Evolutionary conservation across 2,113 vertebrate species (phyloP), one percentile per base, ranked within the genome.

Genomic region (Podilymbus podiceps): DNA sequence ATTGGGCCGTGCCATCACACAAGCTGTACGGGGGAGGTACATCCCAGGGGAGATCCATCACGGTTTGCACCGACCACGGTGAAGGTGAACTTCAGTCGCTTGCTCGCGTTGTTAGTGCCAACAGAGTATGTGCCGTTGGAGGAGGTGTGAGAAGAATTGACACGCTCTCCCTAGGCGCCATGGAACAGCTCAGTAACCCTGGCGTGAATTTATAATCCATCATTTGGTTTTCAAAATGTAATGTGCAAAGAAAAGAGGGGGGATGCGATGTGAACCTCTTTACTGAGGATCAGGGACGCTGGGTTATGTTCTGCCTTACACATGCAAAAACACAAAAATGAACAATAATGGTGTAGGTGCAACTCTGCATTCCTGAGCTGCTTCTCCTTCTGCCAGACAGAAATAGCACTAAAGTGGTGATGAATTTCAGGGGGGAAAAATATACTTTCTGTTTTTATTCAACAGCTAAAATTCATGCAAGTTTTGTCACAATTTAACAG

Each of bases 81-180:
- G 35, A 77, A 49, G 63, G 53, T 35, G 44, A 76, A 33, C 38
- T 64, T 89, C 35, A 62, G 49, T 40, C 63, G 55, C 68, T 35
- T 21, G 40, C 53, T 88, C 0, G 0, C 7, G 15, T 1, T 42
- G 12, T 24, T 21, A 21, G 42, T 21, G 59, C 52, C 33, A 46
- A 49, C 82, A 40, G 63, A 59, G 50, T 67, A 40, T 1, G 5
- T 33, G 53, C 11, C 47, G 31, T 15, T 66, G 76, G 35, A 94
- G n/a, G 24, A 89, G 53, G 49, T 21, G 19, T 50, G 35, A 53
- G 30, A 73, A 14, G 24, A 64, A 53, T 58, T 53, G 50, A 17
- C 19, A 3, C 18, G 2, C 8, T 16, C 23, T 83, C 40, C 33
- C 23, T 7, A 19, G 56, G 46, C 53, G 25, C 59, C 12, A 7